Evolutionary conservation across 2,113 vertebrate genomes (phyloP).

Genomic region (Chascanopsetta lugubris): DNA sequence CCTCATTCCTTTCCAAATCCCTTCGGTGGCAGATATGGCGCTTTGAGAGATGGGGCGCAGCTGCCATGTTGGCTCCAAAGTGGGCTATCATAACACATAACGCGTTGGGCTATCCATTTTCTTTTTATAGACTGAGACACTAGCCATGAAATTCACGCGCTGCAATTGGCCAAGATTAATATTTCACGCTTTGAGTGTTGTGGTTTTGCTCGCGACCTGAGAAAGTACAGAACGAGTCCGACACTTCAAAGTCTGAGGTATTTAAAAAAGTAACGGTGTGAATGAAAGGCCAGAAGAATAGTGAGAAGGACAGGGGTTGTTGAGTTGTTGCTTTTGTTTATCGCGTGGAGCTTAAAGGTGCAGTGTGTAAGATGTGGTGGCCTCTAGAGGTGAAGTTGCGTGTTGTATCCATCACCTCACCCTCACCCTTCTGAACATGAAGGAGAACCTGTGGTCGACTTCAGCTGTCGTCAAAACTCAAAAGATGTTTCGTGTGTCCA

Average conservation of each 20-base stretch:
- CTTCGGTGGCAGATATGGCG: conserved; percentile 68
- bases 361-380: too few relatives aligned
- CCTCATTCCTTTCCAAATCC: conserved; percentile 50
- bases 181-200: conserved; percentile 51
- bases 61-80: conserved; percentile 68
- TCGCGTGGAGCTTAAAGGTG: not conserved
- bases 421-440: too few relatives aligned
- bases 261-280: not conserved
- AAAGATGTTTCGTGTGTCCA: too few relatives aligned
- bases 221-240: conserved; percentile 13
- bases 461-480: too few relatives aligned
- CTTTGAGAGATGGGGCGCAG: conserved; percentile 77
- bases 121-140: conserved; percentile 78
- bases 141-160: conserved; percentile 74
- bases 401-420: too few relatives aligned
- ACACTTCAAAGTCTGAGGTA: conserved; percentile 7
- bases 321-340: not conserved
- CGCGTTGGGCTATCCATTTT: conserved; percentile 66
- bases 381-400: too few relatives aligned
- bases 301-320: not conserved
- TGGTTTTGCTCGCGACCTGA: conserved; percentile 41
- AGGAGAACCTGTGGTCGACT: too few relatives aligned
- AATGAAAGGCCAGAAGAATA: not conserved
- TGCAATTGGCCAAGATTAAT: conserved; percentile 72
- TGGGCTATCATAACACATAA: conserved; percentile 63